Conservation (phyloP, 2,797 vertebrate genomes). For the Champsocephalus esox region DNA sequence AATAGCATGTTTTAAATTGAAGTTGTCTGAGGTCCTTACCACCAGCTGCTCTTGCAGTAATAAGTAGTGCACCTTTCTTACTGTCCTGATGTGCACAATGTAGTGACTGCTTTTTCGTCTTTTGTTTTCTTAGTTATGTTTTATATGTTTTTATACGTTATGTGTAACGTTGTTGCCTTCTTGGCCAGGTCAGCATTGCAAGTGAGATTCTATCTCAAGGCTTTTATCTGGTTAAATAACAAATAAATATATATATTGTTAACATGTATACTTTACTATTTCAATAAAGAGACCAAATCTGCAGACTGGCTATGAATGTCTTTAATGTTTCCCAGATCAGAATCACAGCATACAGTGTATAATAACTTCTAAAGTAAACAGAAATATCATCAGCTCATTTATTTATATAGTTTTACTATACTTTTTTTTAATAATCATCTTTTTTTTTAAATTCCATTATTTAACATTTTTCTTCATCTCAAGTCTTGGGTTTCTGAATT, state of each 20-base stretch:
- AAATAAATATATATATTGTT: neutral
- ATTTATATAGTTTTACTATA: conserved; percentile 82
- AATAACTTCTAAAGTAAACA: conserved; percentile 89
- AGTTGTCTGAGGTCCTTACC: no score
- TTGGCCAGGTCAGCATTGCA: no score
- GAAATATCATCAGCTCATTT: conserved; percentile 88
- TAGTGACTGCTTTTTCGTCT: no score
- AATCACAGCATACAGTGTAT: conserved; percentile 90
- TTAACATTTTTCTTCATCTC: conserved; percentile 81
- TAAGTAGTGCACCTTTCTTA: no score
- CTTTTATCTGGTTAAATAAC: no score
- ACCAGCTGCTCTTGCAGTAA: no score
- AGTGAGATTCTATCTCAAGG: no score
- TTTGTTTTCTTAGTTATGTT: no score
- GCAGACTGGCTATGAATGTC: conserved; percentile 84
- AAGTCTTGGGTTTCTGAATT: conserved; percentile 79
- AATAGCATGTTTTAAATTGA: no score
- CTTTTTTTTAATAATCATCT: conserved; percentile 74
- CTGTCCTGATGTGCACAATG: no score
- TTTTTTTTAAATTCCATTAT: conserved; percentile 78
- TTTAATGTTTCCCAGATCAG: conserved; percentile 89
- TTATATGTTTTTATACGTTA: no score
- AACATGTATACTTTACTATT: neutral
- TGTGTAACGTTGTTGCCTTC: no score
- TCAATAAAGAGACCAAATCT: conserved; percentile 54